Base-by-base conservation (phyloP, 1,140 invertebrate genomes). In the Delia radicum region DNA sequence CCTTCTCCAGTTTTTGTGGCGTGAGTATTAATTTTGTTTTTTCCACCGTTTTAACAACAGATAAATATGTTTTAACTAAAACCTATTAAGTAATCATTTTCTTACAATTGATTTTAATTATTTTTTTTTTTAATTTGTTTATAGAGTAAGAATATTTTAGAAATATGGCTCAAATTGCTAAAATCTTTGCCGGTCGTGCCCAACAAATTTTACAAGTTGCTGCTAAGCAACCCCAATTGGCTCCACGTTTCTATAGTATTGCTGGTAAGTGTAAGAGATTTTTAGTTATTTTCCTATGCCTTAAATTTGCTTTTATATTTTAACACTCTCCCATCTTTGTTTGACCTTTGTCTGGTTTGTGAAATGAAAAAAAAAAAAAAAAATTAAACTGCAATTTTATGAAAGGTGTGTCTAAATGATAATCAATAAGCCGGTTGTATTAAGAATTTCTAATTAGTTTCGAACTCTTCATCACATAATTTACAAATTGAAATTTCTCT, bases 121-220 rank as follows among this genome's bases (percentile, higher is more conserved):
- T 55, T 24, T 55, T 5, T 24, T 37, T 69, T 7, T 33, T 65
- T 10, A 12, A 65, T 6, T 65, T n/a, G n/a, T 12, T 69, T 69
- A 6, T 12, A 69, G 29, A 21, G 12, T 18, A 69, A 69, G 29
- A 21, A 69, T 18, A 28, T 61, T 15, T 6, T 31, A n/a, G 18
- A 73, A 76, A 76, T 27, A 85, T 85, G 83, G 80, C 83, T 76
- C 85, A 82, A 74, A 80, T 85, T 81, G 79, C 79, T 74, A 85
- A 85, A 77, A 77, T 82, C 33, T 78, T 83, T 37, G 80, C 82
- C 18, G 76, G 77, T 74, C 81, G 83, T 74, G 80, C 79, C 69
- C 82, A 83, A 74, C 72, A 69, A 18, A 27, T 85, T 46, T 62
- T 85, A 27, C 83, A 83, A 77, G 79, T 78, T 71, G 82, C 79